Conservation (phyloP, 2,113 vertebrate species). For the Brachionichthys hirsutus region DNA sequence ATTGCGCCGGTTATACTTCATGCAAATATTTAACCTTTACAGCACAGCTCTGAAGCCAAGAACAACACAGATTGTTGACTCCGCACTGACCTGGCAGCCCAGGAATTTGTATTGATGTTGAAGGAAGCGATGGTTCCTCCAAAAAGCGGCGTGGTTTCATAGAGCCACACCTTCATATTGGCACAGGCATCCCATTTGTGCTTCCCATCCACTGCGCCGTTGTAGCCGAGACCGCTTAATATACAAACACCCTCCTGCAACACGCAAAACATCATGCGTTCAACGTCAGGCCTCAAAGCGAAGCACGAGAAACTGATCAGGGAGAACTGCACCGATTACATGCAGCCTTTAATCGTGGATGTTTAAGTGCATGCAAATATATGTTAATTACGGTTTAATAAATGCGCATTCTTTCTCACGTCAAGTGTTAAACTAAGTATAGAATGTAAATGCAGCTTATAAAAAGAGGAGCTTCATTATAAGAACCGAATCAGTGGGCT, state of each 20-base stretch:
- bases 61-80: slow-evolving; percentile 1
- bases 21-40: slow-evolving; percentile 51
- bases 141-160: slow-evolving; percentile 93
- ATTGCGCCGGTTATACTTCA: slow-evolving; percentile 2
- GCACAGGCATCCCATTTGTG: slow-evolving; percentile 90
- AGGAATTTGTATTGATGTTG: slow-evolving; percentile 96
- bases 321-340: neutral
- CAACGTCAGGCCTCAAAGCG: neutral
- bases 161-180: slow-evolving; percentile 95
- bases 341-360: too few species aligned
- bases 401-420: too few species aligned
- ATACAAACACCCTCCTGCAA: slow-evolving; percentile 94
- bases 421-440: too few species aligned
- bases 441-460: neutral
- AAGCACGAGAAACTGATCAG: slow-evolving; percentile 3
- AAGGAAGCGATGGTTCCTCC: slow-evolving; percentile 92
- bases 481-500: neutral
- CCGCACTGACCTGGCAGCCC: slow-evolving; percentile 89
- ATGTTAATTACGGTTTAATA: neutral
- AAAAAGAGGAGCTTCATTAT: slow-evolving; percentile 1
- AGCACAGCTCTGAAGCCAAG: neutral
- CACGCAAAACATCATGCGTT: slow-evolving; percentile 5
- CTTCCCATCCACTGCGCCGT: slow-evolving; percentile 76
- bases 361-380: too few species aligned
- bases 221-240: slow-evolving; percentile 88